Conservation (phyloP, 1,140 invertebrate genomes). For the Vanessa atalanta region DNA sequence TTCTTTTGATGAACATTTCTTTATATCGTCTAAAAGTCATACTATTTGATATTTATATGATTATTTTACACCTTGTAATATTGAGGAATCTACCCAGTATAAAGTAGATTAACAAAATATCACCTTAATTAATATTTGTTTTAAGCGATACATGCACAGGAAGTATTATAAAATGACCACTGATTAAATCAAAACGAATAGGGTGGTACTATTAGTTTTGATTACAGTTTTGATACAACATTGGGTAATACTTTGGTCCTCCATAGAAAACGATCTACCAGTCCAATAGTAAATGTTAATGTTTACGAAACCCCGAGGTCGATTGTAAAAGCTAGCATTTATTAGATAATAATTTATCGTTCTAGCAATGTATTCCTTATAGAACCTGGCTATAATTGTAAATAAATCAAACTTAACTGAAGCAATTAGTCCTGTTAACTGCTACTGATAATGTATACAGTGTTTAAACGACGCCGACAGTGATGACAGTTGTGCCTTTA, state of each 20-base stretch:
- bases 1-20: too few species aligned
- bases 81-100: too few species aligned
- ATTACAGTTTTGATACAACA: neutral
- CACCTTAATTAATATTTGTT: too few species aligned
- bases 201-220: neutral
- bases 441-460: constrained; percentile 23
- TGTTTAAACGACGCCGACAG: constrained; percentile 15
- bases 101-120: too few species aligned
- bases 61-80: too few species aligned
- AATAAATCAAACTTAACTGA: constrained; percentile 28
- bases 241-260: neutral
- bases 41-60: too few species aligned
- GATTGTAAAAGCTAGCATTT: constrained; percentile 5
- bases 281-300: neutral
- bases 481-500: constrained; percentile 11
- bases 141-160: too few species aligned
- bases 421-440: constrained; percentile 29
- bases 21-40: too few species aligned
- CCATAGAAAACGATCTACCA: neutral
- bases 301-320: constrained; percentile 12
- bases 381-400: constrained; percentile 7
- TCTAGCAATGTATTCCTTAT: constrained; percentile 1
- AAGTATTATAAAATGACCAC: too few species aligned
- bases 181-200: too few species aligned
- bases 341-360: constrained; percentile 10